A percentile compares a stretch with the other conserved stretches of the same genome.
Evolutionary conservation across 2,888 invertebrate species (phyloP).

Genomic region (Teinopalpus imperialis): DNA sequence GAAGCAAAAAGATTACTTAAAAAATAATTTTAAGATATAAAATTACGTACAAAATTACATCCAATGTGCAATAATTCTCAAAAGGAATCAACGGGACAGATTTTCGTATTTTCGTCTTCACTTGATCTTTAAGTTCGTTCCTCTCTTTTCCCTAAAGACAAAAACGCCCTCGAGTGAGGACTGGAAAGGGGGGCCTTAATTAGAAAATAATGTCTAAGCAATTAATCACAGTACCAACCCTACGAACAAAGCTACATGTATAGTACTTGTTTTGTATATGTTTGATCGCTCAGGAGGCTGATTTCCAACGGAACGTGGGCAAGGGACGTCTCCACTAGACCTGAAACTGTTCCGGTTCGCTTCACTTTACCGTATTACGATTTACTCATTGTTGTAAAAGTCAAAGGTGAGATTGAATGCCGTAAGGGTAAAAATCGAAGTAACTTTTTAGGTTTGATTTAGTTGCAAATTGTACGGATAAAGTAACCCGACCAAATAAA

Average conservation of each 20-base stretch:
- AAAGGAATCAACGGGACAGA: slow-evolving; percentile 60
- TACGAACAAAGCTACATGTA: slow-evolving; percentile 32
- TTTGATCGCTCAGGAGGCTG: slow-evolving; percentile 52
- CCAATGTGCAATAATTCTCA: slow-evolving; percentile 43
- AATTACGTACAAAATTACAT: neutral
- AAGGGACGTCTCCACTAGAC: slow-evolving; percentile 65
- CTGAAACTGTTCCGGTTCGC: slow-evolving; percentile 74
- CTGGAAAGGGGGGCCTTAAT: slow-evolving; percentile 71
- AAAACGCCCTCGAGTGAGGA: slow-evolving; percentile 49
- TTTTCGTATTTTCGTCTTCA: slow-evolving; percentile 60
- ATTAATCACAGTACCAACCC: slow-evolving; percentile 71
- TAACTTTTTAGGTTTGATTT: slow-evolving; percentile 14
- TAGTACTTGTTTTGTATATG: slow-evolving; percentile 26
- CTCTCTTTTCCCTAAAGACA: slow-evolving; percentile 26
- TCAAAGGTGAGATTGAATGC: slow-evolving; percentile 52
- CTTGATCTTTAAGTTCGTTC: slow-evolving; percentile 24
- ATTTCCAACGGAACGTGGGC: slow-evolving; percentile 64
- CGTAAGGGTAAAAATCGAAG: slow-evolving; percentile 32
- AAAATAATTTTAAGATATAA: neutral
- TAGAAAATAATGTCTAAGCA: slow-evolving; percentile 78
- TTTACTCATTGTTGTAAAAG: slow-evolving; percentile 62
- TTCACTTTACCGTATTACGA: slow-evolving; percentile 57
- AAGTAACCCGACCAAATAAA: neutral
- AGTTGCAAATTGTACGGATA: slow-evolving; percentile 7
- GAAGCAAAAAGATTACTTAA: no score